Conservation (phyloP, 92 coral and sea anemone species). For the Heliopora coerulea region DNA sequence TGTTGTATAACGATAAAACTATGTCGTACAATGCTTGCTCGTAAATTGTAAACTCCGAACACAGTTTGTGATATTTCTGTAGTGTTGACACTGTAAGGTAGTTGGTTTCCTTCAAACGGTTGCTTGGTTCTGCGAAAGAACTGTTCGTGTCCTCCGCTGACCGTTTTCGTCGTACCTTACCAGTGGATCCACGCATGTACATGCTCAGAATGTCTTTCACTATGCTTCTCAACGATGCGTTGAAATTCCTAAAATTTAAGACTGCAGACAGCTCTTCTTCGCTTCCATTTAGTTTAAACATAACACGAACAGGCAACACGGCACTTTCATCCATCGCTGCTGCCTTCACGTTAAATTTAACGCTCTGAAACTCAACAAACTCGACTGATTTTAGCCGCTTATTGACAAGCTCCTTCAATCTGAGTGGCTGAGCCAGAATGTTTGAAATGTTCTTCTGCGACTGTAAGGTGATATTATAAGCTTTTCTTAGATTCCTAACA, state of each 20-base stretch:
- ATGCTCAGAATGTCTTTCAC: slow-evolving; percentile 7
- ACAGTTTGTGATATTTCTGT: slow-evolving; percentile 49
- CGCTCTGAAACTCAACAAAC: background rate
- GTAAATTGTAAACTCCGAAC: slow-evolving; percentile 43
- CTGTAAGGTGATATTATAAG: slow-evolving; percentile 31
- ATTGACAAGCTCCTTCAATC: background rate
- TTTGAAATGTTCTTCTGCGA: slow-evolving; percentile 23
- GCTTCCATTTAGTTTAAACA: slow-evolving; percentile 14
- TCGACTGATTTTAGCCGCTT: background rate
- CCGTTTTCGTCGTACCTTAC: slow-evolving; percentile 12
- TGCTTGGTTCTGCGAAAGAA: background rate
- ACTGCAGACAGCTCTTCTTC: slow-evolving; percentile 18
- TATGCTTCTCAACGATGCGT: slow-evolving; percentile 22
- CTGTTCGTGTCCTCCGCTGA: background rate
- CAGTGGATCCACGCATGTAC: background rate
- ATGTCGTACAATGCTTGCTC: slow-evolving; percentile 39
- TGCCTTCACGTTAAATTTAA: background rate
- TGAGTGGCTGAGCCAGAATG: slow-evolving; percentile 6
- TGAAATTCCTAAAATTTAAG: slow-evolving; percentile 19
- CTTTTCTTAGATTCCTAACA: slow-evolving; percentile 31
- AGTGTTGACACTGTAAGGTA: slow-evolving; percentile 46
- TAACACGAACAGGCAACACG: slow-evolving; percentile 2
- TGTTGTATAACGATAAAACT: slow-evolving; percentile 2
- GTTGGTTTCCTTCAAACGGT: slow-evolving; percentile 4
- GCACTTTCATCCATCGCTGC: background rate